These are phyloP conservation scores for Arvicanthis niloticus DNA, from an alignment of 2,113 vertebrate species.

Conservation along the genomic window DNA sequence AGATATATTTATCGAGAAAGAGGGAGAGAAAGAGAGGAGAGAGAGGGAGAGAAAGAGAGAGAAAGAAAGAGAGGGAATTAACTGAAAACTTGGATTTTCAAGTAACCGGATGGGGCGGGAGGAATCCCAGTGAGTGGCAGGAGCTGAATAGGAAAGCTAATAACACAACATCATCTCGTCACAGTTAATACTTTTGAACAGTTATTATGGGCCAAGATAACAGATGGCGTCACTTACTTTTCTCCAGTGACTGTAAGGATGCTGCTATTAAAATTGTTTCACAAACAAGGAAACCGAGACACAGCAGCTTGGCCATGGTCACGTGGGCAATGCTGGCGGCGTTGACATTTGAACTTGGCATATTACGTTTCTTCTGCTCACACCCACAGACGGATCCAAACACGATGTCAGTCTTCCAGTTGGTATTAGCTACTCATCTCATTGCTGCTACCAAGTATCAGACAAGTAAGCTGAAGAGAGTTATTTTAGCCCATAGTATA, in stretches of 20 bases:
- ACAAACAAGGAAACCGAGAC: conserved; percentile 56
- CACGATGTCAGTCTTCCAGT: background rate
- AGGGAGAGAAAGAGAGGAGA: background rate
- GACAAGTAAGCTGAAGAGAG: background rate
- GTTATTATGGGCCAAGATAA: conserved; percentile 8
- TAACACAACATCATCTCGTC: conserved; percentile 36
- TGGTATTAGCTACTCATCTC: background rate
- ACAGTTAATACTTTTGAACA: conserved; percentile 32
- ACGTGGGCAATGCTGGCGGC: conserved; percentile 36
- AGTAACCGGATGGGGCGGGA: conserved; percentile 34
- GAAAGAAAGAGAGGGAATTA: conserved; percentile 22
- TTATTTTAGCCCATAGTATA: background rate
- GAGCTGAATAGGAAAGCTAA: conserved; percentile 6
- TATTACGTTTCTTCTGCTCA: background rate
- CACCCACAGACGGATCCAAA: conserved; percentile 9
- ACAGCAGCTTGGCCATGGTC: conserved; percentile 8
- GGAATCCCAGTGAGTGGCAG: conserved; percentile 6
- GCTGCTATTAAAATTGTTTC: conserved; percentile 55
- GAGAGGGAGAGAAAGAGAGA: background rate
- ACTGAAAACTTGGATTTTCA: conserved; percentile 55
- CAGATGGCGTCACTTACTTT: conserved; percentile 50
- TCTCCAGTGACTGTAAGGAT: conserved; percentile 22
- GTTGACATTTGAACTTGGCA: conserved; percentile 42
- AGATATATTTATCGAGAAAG: conserved; percentile 69
- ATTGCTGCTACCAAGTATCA: background rate